phyloP scores from a whole-genome alignment of 2,113 vertebrate species.

The Ameiurus melas region DNA sequence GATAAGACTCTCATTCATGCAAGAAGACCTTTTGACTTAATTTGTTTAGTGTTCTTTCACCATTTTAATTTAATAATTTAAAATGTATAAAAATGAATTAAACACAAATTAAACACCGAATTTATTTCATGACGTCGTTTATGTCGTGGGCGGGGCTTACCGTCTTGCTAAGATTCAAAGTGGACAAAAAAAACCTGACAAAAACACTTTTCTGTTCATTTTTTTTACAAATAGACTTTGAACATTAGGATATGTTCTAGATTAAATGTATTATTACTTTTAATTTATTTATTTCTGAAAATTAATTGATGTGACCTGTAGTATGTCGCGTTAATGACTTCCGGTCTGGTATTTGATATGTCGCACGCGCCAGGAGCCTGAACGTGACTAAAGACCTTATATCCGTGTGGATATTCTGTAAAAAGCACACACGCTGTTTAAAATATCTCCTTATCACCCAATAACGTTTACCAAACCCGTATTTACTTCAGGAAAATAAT shows the following conservation, averaged over 20 bases:
- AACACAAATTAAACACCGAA: too few relatives aligned
- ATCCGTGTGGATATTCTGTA: neutral
- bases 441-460: neutral
- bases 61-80: neutral
- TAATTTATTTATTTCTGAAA: neutral
- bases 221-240: neutral
- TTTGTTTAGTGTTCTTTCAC: neutral
- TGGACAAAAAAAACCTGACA: neutral
- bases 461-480: neutral
- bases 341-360: neutral
- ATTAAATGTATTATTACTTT: too few relatives aligned
- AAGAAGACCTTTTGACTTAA: too few relatives aligned
- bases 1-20: neutral
- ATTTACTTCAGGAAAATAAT: neutral
- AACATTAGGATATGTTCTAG: neutral
- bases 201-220: neutral
- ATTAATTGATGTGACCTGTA: neutral
- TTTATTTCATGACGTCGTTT: neutral
- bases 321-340: neutral
- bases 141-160: neutral
- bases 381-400: neutral
- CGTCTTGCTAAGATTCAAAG: neutral
- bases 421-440: neutral
- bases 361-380: neutral
- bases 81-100: too few relatives aligned